Conservation (phyloP, 2,888 invertebrate species). For the Sialis lutaria region DNA sequence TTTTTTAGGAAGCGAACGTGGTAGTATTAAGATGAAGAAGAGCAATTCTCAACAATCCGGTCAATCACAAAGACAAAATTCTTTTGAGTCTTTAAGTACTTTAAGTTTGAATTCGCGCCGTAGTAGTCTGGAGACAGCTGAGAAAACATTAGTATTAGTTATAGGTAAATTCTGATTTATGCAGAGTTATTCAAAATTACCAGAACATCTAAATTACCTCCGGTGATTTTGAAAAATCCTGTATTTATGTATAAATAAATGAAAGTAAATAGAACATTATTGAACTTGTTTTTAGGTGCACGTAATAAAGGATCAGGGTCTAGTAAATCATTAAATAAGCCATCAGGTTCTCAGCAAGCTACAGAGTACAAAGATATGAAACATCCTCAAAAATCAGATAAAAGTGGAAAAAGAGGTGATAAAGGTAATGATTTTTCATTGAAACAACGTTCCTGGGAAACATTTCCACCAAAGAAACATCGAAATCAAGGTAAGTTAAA, state of each 20-base stretch:
- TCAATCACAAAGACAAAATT: slow-evolving; percentile 19
- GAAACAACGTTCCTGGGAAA: slow-evolving; percentile 45
- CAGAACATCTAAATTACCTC: neutral
- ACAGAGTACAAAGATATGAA: neutral
- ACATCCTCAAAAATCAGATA: neutral
- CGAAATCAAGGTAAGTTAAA: neutral
- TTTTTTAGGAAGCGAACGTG: too few relatives aligned
- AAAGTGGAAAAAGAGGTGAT: slow-evolving; percentile 8
- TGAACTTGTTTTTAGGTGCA: slow-evolving; percentile 10
- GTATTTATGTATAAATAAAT: neutral
- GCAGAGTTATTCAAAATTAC: neutral
- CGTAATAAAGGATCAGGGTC: slow-evolving; percentile 13
- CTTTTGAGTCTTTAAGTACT: slow-evolving; percentile 36
- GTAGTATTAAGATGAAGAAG: too few relatives aligned
- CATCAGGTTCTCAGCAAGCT: slow-evolving; percentile 12
- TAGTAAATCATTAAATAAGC: slow-evolving; percentile 2
- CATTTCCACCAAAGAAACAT: slow-evolving; percentile 33
- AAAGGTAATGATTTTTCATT: slow-evolving; percentile 23
- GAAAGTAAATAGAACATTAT: slow-evolving; percentile 15
- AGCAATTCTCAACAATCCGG: neutral
- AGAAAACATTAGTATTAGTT: slow-evolving; percentile 34
- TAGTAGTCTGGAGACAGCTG: slow-evolving; percentile 30
- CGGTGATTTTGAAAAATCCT: too few relatives aligned
- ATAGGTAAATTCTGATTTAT: slow-evolving; percentile 18
- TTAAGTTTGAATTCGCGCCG: slow-evolving; percentile 31